A percentile compares a stretch with the other conserved stretches of the same genome.
Evolutionary conservation across 1,140 invertebrate genomes (phyloP).

Genomic region (Cotesia chilonis): DNA sequence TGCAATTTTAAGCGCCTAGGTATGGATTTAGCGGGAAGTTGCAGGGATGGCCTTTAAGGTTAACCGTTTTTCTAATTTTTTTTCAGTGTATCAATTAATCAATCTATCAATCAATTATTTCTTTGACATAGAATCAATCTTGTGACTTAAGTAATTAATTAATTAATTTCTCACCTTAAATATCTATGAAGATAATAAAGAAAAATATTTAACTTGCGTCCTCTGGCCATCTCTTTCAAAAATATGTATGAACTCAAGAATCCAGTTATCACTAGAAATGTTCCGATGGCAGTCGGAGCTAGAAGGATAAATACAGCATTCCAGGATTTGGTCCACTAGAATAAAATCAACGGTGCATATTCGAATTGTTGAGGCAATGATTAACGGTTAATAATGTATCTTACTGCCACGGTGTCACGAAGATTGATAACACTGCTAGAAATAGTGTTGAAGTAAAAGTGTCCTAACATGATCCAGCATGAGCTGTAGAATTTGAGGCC

Average conservation of each 20-base stretch:
- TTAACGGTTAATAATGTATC: not conserved
- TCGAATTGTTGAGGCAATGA: not conserved
- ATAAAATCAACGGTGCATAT: not conserved
- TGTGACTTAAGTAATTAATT: too few relatives aligned
- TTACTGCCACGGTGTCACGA: not conserved
- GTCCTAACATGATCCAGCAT: slow-evolving; percentile 58
- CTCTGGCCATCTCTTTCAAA: slow-evolving; percentile 61
- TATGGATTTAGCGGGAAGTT: too few relatives aligned
- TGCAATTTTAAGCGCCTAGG: too few relatives aligned
- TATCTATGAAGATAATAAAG: slow-evolving; percentile 57
- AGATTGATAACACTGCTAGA: slow-evolving; percentile 3
- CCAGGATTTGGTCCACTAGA: slow-evolving; percentile 43
- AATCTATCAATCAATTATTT: too few relatives aligned
- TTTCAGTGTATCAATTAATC: too few relatives aligned
- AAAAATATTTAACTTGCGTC: slow-evolving; percentile 51
- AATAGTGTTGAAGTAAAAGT: slow-evolving; percentile 45
- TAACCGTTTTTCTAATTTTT: too few relatives aligned
- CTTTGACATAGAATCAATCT: too few relatives aligned
- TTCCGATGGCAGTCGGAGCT: slow-evolving; percentile 64
- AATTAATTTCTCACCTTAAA: slow-evolving; percentile 43
- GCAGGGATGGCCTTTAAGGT: too few relatives aligned
- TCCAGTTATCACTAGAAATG: slow-evolving; percentile 71
- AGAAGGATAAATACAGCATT: slow-evolving; percentile 50
- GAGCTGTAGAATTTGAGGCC: slow-evolving; percentile 56
- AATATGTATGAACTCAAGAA: slow-evolving; percentile 69